phyloP scores from a whole-genome alignment of 2,797 vertebrate genomes.

The Acanthurus tractus region DNA sequence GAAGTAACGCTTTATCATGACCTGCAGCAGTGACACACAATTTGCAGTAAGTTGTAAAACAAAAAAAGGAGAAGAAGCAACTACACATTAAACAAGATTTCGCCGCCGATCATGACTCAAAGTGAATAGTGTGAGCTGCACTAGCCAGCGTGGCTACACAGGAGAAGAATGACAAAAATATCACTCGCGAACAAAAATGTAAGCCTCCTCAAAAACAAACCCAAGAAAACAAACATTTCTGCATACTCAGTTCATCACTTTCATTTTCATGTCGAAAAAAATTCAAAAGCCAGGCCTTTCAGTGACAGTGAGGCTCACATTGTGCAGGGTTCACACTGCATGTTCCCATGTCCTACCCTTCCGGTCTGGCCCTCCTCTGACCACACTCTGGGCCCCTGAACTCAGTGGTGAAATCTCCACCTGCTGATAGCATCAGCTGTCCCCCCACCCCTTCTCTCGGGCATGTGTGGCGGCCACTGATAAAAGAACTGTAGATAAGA shows the following conservation, averaged over 20 bases:
- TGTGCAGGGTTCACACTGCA: constrained; percentile 24
- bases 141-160: not conserved
- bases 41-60: not conserved
- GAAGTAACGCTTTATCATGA: not conserved
- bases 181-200: not conserved
- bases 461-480: constrained; percentile 78
- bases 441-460: constrained; percentile 50
- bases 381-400: constrained; percentile 67
- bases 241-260: no score
- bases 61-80: not conserved
- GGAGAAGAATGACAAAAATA: not conserved
- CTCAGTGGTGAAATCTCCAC: constrained; percentile 79
- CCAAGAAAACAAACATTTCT: not conserved
- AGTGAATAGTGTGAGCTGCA: not conserved
- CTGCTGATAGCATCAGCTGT: constrained; percentile 83
- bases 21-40: constrained; percentile 1
- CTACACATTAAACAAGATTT: not conserved
- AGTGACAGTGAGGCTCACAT: constrained; percentile 17
- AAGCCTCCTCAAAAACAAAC: constrained; percentile 6
- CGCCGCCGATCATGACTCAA: not conserved
- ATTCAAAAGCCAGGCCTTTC: constrained; percentile 16
- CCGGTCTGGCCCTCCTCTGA: constrained; percentile 54
- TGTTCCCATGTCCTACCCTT: constrained; percentile 38
- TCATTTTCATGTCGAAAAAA: no score
- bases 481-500: constrained; percentile 82